Percentiles rank a stretch among this genome's conserved stretches.
phyloP scores from a whole-genome alignment of 2,113 vertebrate genomes.

The Reinhardtius hippoglossoides region DNA sequence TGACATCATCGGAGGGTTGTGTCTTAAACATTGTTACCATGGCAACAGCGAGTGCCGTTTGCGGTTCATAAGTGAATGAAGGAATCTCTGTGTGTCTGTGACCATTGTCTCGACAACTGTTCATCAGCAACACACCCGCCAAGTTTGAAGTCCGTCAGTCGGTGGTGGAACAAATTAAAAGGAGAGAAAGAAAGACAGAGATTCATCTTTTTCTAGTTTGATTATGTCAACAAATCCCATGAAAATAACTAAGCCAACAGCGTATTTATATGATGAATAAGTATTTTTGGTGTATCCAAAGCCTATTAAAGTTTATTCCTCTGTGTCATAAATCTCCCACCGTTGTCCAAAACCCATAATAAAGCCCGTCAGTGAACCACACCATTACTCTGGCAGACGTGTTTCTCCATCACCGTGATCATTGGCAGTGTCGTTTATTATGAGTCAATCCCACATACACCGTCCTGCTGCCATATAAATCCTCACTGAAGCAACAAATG shows the following conservation, averaged over 20 bases:
- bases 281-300: not conserved
- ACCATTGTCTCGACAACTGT: not conserved
- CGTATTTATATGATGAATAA: not conserved
- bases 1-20: not conserved
- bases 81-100: not conserved
- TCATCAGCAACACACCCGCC: not conserved
- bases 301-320: too few relatives aligned
- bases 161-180: not conserved
- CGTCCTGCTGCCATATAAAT: too few relatives aligned
- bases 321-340: too few relatives aligned
- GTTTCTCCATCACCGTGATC: too few relatives aligned
- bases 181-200: not conserved
- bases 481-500: too few relatives aligned
- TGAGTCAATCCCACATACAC: too few relatives aligned
- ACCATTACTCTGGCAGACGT: too few relatives aligned
- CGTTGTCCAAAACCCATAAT: too few relatives aligned
- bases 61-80: not conserved
- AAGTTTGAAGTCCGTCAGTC: not conserved
- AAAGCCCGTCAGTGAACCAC: too few relatives aligned
- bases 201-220: not conserved
- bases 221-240: not conserved
- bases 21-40: not conserved
- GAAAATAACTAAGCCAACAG: not conserved
- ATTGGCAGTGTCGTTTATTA: too few relatives aligned
- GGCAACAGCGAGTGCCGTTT: not conserved